Conservation (phyloP, 2,797 vertebrate species). For the Acanthopagrus latus region DNA sequence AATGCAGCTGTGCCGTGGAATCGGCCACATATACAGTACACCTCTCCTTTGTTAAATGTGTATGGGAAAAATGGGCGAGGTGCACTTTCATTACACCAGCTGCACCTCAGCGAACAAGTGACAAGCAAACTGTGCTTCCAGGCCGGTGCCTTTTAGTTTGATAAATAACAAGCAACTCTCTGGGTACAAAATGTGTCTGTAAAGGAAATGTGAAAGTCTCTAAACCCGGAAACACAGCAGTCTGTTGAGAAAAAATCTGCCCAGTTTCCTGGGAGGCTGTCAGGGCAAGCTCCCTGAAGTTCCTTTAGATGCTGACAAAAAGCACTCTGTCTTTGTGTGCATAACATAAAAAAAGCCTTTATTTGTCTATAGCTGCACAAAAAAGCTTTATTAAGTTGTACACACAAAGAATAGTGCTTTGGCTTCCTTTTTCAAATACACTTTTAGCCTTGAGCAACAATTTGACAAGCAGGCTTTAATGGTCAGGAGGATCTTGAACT, state of each 20-base stretch:
- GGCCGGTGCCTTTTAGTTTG: neutral
- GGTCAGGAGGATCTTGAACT: neutral
- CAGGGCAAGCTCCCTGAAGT: constrained; percentile 29
- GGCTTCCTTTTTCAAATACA: constrained; percentile 27
- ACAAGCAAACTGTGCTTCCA: constrained; percentile 2
- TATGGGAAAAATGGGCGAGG: neutral
- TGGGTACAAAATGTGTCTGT: constrained; percentile 10
- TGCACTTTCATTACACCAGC: neutral
- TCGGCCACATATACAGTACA: neutral
- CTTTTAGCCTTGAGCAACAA: constrained; percentile 43
- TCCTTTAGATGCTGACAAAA: constrained; percentile 24
- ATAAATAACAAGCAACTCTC: constrained; percentile 8
- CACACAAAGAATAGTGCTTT: constrained; percentile 25
- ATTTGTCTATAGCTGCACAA: constrained; percentile 7
- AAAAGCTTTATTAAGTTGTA: constrained; percentile 22
- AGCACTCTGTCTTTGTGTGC: constrained; percentile 37
- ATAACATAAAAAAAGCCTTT: constrained; percentile 21
- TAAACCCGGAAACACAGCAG: neutral
- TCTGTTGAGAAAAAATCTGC: constrained; percentile 9
- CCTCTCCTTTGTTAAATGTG: neutral
- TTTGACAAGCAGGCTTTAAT: constrained; percentile 39
- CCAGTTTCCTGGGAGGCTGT: constrained; percentile 19
- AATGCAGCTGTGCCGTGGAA: neutral
- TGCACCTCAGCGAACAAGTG: neutral
- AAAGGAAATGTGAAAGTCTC: constrained; percentile 8